These are phyloP conservation scores for Erpobdella octoculata DNA, from an alignment of 2,888 invertebrate species.

Conservation along the genomic window DNA sequence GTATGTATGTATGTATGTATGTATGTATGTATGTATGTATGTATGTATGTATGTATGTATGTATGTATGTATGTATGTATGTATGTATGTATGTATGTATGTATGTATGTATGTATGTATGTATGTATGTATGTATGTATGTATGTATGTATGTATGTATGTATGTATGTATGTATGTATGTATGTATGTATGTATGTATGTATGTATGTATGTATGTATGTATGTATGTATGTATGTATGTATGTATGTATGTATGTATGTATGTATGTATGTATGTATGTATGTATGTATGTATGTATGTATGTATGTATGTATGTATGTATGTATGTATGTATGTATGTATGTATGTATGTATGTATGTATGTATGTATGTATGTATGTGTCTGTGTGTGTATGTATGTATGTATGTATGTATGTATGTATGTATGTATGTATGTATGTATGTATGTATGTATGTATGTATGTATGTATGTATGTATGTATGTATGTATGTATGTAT, in stretches of 20 bases:
- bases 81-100: background rate
- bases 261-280: slow-evolving; percentile 7
- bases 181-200: too few species aligned
- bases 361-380: slow-evolving; percentile 2
- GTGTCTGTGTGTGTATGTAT: slow-evolving; percentile 10
- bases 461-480: too few species aligned
- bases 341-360: too few species aligned
- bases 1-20: background rate
- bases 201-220: too few species aligned
- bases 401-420: background rate
- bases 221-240: slow-evolving; percentile 10
- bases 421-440: too few species aligned
- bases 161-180: background rate
- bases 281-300: background rate
- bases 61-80: background rate
- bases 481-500: too few species aligned
- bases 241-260: slow-evolving; percentile 6
- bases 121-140: background rate
- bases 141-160: background rate
- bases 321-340: too few species aligned
- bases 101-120: background rate
- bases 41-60: background rate
- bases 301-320: slow-evolving; percentile 6
- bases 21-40: background rate
- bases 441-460: too few species aligned